phyloP scores from a whole-genome alignment of 2,113 vertebrate genomes.

The Paraplagusia blochii region DNA sequence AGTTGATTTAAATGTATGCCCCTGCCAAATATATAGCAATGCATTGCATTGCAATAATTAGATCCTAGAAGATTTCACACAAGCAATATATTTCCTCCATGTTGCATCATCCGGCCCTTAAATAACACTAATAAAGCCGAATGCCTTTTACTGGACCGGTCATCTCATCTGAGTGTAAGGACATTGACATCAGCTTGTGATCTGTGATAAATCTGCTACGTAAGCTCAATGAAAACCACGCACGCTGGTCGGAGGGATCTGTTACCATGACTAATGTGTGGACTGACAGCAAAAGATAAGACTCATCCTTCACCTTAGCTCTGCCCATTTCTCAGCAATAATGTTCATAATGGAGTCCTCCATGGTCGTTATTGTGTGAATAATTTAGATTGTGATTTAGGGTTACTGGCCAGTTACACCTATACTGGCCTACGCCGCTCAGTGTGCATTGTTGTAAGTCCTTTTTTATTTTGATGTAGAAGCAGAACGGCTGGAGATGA shows the following conservation, averaged over 20 bases:
- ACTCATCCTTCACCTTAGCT: conserved; percentile 94
- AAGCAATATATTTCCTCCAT: too few species aligned
- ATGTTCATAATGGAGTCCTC: conserved; percentile 95
- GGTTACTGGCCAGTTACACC: conserved; percentile 64
- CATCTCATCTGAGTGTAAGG: conserved; percentile 59
- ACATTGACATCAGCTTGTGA: conserved; percentile 67
- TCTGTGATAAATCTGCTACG: conserved; percentile 96
- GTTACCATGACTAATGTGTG: conserved; percentile 95
- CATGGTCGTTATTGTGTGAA: conserved; percentile 91
- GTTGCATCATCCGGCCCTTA: conserved; percentile 24
- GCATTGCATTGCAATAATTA: too few species aligned
- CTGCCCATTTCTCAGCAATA: conserved; percentile 97
- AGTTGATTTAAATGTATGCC: too few species aligned
- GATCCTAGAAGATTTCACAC: too few species aligned
- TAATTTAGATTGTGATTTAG: conserved; percentile 78
- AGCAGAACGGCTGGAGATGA: conserved; percentile 47
- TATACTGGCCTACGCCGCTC: conserved; percentile 11
- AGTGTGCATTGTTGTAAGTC: background rate
- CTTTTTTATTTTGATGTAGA: conserved; percentile 12
- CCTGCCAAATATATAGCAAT: too few species aligned
- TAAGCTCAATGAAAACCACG: conserved; percentile 91
- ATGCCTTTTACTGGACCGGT: conserved; percentile 46
- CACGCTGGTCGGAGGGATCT: conserved; percentile 93
- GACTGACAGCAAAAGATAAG: conserved; percentile 98
- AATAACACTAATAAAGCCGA: conserved; percentile 43